Evolutionary conservation across 1,140 invertebrate species (phyloP), one percentile per base, ranked within the genome.

Genomic region (Wiebesia pumilae): DNA sequence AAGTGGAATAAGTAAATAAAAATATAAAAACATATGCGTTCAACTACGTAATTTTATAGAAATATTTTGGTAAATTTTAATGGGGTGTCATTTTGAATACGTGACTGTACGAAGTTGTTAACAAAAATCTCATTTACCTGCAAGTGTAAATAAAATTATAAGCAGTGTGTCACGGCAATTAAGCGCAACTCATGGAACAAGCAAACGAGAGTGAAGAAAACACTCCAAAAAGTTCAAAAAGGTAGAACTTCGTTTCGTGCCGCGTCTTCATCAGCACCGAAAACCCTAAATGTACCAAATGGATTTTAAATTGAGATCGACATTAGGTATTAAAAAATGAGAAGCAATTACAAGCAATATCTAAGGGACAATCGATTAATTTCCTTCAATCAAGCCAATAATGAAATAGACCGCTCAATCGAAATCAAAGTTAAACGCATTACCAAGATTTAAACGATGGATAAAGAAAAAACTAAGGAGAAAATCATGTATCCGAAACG

Each of bases 251-350:
- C 16, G 2, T 14, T 54, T 54, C 19, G 19, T 54, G 19, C 51
- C 16, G 51, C 19, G 16, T 54, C 16, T 12, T 2, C 19, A 54
- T 54, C 51, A 54, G 19, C 51, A 19, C 51, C 3, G 51, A 54
- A 54, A 54, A 54, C 7, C 16, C 19, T 54, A 54, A 54, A 21
- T 54, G 30, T 78, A 43, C 27, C 43, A 19, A 78, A 78, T 33
- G n/a, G 21, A 62, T 35, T 80, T 80, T 40, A 62, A 81, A 81
- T 81, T 81, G 33, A 81, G 67, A 62, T 67, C 35, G 79, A 81
- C 79, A 27, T 30, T 43, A 6, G 9, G 24, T 27, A 67, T 67
- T 38, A 40, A 67, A 67, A 43, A 80, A 30, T 80, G n/a, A 80
- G 38, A 51, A 16, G 30, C 19, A 58, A 62, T 38, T 80, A 62